Conservation (phyloP, 2,113 vertebrate genomes). For the Anhinga rufa region DNA sequence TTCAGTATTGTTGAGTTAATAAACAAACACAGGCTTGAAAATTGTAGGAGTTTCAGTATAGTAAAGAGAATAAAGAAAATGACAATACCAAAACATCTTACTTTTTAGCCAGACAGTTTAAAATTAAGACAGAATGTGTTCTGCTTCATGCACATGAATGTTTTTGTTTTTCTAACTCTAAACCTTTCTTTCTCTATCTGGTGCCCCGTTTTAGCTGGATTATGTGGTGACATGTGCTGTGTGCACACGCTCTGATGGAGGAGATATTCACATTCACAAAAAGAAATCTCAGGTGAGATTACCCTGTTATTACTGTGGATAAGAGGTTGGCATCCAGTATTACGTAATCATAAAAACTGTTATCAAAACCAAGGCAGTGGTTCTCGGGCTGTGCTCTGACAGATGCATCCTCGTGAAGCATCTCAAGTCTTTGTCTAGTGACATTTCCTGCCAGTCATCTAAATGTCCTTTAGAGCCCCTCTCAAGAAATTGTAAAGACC, state of each 20-base stretch:
- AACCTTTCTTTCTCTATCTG: background rate
- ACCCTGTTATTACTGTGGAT: background rate
- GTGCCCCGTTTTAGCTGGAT: constrained; percentile 79
- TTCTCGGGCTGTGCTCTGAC: background rate
- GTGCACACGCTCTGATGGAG: constrained; percentile 91
- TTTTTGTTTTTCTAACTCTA: background rate
- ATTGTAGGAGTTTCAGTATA: background rate
- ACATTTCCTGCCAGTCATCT: background rate
- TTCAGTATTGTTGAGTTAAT: background rate
- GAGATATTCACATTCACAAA: constrained; percentile 96
- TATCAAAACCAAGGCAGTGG: background rate
- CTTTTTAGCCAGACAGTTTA: background rate
- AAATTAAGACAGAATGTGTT: background rate
- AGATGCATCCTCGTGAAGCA: background rate
- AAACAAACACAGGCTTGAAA: background rate
- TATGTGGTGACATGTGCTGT: constrained; percentile 98
- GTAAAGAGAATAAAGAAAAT: background rate
- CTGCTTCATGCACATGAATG: background rate
- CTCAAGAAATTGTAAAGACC: background rate
- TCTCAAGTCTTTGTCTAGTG: background rate
- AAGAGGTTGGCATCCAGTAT: background rate
- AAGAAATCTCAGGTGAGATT: constrained; percentile 94
- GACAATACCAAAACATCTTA: background rate
- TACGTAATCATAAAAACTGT: background rate
- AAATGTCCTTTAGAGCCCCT: background rate